These are phyloP conservation scores for Tiphia femorata DNA, from an alignment of 2,888 invertebrate genomes.

Conservation along the genomic window DNA sequence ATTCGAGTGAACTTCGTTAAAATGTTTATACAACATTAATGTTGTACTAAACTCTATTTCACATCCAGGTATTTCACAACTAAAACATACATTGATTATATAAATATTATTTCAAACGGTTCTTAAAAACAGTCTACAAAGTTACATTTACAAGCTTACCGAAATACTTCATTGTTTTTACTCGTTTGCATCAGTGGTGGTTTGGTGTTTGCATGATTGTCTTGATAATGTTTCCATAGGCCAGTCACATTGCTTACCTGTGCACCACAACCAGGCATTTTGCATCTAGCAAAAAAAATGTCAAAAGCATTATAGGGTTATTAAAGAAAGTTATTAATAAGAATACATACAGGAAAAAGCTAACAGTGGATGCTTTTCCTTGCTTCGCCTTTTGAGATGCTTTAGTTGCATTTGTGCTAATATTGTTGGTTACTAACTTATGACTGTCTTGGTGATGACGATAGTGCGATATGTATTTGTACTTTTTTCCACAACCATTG, in stretches of 20 bases:
- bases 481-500: conserved; percentile 65
- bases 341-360: conserved; percentile 62
- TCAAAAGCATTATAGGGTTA: neutral
- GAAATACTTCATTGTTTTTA: conserved; percentile 58
- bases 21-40: conserved; percentile 60
- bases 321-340: conserved; percentile 2
- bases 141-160: conserved; percentile 41
- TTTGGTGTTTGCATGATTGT: conserved; percentile 65
- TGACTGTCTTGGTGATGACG: conserved; percentile 67
- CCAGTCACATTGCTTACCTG: conserved; percentile 62
- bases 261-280: conserved; percentile 65
- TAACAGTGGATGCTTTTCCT: conserved; percentile 62
- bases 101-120: neutral
- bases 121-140: neutral
- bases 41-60: conserved; percentile 59
- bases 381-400: conserved; percentile 54
- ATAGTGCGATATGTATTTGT: conserved; percentile 67
- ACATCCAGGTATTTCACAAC: conserved; percentile 61
- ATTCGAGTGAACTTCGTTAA: conserved; percentile 59
- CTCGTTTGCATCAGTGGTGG: conserved; percentile 50
- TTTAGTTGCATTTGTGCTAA: conserved; percentile 52
- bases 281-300: conserved; percentile 58
- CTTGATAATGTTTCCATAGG: conserved; percentile 66
- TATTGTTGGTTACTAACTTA: conserved; percentile 53
- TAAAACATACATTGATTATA: conserved; percentile 32